Evolutionary conservation across 1,140 invertebrate species (phyloP).

Genomic region (Ceratina japonica): DNA sequence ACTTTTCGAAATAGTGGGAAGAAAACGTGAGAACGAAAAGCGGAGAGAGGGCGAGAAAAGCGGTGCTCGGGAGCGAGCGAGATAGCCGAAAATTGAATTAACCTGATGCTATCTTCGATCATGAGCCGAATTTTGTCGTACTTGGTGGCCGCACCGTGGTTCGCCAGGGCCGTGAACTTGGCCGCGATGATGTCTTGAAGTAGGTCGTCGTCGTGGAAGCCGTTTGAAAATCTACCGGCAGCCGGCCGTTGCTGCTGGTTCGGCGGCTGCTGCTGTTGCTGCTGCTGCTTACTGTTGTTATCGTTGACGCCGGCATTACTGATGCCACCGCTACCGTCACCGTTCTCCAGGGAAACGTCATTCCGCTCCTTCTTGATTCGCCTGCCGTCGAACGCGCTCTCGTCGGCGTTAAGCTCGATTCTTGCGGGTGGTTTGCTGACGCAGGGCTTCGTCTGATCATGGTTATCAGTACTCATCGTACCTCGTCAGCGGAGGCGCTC

Average conservation of each 20-base stretch:
- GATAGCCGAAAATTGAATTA: conserved; percentile 32
- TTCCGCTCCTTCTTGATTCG: conserved; percentile 70
- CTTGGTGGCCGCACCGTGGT: conserved; percentile 68
- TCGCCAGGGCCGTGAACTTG: conserved; percentile 69
- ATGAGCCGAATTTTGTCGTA: conserved; percentile 77
- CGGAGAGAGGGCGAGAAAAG: neutral
- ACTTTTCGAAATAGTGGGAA: neutral
- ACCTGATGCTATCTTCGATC: conserved; percentile 79
- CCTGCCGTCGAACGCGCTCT: conserved; percentile 66
- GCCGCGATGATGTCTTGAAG: conserved; percentile 72
- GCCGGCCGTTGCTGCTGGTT: conserved; percentile 35
- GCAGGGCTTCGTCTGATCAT: conserved; percentile 60
- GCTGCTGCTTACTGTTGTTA: conserved; percentile 28
- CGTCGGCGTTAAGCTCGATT: conserved; percentile 57
- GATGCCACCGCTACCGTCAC: conserved; percentile 31
- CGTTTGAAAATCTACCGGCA: conserved; percentile 66
- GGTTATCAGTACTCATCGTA: conserved; percentile 69
- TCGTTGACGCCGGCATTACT: conserved; percentile 25
- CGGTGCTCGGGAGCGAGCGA: neutral
- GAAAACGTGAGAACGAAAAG: conserved; percentile 11
- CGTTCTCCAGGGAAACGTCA: conserved; percentile 63
- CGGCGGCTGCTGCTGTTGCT: conserved; percentile 29
- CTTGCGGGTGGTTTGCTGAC: conserved; percentile 54
- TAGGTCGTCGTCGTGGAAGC: conserved; percentile 70
- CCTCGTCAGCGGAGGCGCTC: conserved; percentile 47